Evolutionary conservation across 64 coral and sea anemone species (phyloP).

Genomic region (Actinia tenebrosa): DNA sequence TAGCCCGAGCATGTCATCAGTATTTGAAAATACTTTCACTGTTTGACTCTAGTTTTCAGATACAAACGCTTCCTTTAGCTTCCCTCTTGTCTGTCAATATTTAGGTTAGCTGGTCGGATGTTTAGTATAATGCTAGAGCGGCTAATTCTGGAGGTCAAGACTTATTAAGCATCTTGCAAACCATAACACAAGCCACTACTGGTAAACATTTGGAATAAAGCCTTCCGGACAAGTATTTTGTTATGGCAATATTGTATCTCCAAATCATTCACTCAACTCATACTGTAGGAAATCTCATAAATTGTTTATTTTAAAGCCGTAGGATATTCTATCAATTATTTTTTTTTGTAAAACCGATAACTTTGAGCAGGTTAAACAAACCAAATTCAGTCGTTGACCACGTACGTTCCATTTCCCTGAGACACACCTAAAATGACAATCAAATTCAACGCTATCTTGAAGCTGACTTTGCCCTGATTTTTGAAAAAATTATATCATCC

Average conservation of each 20-base stretch:
- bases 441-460: too few species aligned
- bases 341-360: neutral
- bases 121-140: slow-evolving; percentile 4
- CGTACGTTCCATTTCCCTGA: too few species aligned
- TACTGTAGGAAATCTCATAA: slow-evolving; percentile 3
- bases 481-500: neutral
- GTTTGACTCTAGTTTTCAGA: slow-evolving; percentile 6
- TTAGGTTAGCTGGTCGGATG: slow-evolving; percentile 16
- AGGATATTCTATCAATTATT: slow-evolving; percentile 1
- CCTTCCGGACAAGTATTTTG: neutral
- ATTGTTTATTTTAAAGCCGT: neutral
- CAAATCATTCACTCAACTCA: slow-evolving; percentile 17
- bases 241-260: slow-evolving; percentile 2
- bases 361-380: neutral
- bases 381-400: too few species aligned
- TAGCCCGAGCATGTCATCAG: neutral
- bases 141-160: slow-evolving; percentile 16
- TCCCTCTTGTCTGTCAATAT: neutral
- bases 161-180: neutral
- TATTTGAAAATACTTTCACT: slow-evolving; percentile 21
- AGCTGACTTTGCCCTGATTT: too few species aligned
- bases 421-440: too few species aligned
- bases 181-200: neutral
- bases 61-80: neutral
- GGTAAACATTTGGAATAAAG: slow-evolving; percentile 5